Base-by-base conservation (phyloP, 2,113 vertebrate genomes). In the Oryzias woworae region DNA sequence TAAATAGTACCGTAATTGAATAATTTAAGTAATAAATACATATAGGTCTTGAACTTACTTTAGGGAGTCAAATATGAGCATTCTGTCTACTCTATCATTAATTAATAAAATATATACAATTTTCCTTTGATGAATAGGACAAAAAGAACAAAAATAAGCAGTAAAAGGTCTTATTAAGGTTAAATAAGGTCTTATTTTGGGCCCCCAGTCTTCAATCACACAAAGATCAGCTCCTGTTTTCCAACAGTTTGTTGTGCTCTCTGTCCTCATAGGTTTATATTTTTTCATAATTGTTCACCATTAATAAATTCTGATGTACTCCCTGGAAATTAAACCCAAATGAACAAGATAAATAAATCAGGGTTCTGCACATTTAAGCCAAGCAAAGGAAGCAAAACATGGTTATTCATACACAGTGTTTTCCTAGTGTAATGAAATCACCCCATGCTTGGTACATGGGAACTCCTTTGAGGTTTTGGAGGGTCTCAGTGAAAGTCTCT, bases 401-500 rank as follows among this genome's bases (percentile, higher is more conserved):
- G 31, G 16, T 48, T 55, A 55, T 2, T 49, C 49, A 64, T 14
- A 57, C 45, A 62, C 53, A 53, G 3, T 80, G 74, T 87, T 89
- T 86, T 86, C 64, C 62, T 75, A 77, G 75, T 73, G 77, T 86
- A 83, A 87, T 88, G 81, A 86, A 88, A 90, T 85, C 71, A 71
- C 55, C 65, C 49, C 71, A 44, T 67, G 56, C 66, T 78, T 51
- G 16, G 28, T 59, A 71, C 69, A 54, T 45, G 67, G 63, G 71
- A 74, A 54, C 69, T 85, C 86, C 85, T 72, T 43, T 1, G 82
- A 78, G 82, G 77, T 64, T 79, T 68, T 45, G 5, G 75, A 81
- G 70, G 77, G 78, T 75, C 76, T 77, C 70, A 63, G 64, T 71
- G 68, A 65, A 65, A 77, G 80, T 84, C 83, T 75, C 81, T 58